These are phyloP conservation scores for Corythoichthys haematopterus DNA, from an alignment of 2,113 vertebrate species.

Conservation along the genomic window DNA sequence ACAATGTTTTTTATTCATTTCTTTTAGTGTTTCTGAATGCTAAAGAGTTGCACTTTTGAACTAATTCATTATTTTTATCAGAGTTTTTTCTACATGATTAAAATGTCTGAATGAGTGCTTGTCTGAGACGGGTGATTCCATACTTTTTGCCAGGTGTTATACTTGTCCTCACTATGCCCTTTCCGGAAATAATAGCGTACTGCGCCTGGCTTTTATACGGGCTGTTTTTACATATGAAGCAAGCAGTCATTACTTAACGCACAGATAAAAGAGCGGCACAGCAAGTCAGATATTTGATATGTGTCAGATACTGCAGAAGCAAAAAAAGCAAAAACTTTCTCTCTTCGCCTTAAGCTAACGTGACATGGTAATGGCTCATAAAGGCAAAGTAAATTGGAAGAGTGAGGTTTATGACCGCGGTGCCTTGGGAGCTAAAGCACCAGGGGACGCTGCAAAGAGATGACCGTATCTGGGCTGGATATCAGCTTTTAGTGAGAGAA, in stretches of 20 bases:
- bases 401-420: slow-evolving; percentile 36
- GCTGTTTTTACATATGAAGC: background rate
- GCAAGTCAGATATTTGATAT: slow-evolving; percentile 46
- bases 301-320: slow-evolving; percentile 22
- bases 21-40: too few relatives aligned
- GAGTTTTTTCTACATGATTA: too few relatives aligned
- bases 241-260: slow-evolving; percentile 5
- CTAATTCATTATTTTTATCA: too few relatives aligned
- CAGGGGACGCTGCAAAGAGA: slow-evolving; percentile 9
- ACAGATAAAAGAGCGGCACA: slow-evolving; percentile 7
- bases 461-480: slow-evolving; percentile 6
- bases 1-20: too few relatives aligned
- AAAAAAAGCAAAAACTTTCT: slow-evolving; percentile 32
- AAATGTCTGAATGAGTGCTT: too few relatives aligned
- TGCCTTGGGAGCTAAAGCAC: slow-evolving; percentile 8
- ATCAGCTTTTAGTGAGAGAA: slow-evolving; percentile 15
- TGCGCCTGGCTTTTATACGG: slow-evolving; percentile 6
- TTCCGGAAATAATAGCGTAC: slow-evolving; percentile 25
- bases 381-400: slow-evolving; percentile 51
- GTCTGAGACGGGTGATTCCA: too few relatives aligned
- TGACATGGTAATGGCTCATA: slow-evolving; percentile 50
- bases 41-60: too few relatives aligned
- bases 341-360: slow-evolving; percentile 18
- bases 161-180: slow-evolving; percentile 17
- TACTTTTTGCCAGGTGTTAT: too few relatives aligned